These are phyloP conservation scores for Eupithecia pulchellata DNA, from an alignment of 2,888 invertebrate genomes.

Conservation along the genomic window DNA sequence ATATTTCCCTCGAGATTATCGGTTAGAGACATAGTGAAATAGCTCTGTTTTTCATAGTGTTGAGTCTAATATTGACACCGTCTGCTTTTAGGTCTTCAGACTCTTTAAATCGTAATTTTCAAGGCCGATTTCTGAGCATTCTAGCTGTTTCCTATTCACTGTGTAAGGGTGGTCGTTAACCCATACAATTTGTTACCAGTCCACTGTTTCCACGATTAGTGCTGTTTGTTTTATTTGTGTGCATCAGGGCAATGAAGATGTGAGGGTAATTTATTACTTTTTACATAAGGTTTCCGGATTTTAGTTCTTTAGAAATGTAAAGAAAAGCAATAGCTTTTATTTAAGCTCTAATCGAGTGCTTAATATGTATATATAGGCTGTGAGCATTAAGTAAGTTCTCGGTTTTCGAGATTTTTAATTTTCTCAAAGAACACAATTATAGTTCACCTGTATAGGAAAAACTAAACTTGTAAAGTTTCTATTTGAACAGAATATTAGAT, in stretches of 20 bases:
- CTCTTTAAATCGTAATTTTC: background rate
- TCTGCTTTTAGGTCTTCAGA: background rate
- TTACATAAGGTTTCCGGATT: constrained; percentile 3
- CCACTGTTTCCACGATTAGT: constrained; percentile 51
- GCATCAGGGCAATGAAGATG: constrained; percentile 51
- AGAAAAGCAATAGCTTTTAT: too few relatives aligned
- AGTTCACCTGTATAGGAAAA: too few relatives aligned
- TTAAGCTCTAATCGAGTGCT: too few relatives aligned
- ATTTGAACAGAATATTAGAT: too few relatives aligned
- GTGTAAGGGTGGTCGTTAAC: constrained; percentile 53
- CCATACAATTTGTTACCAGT: constrained; percentile 57
- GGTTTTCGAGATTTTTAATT: too few relatives aligned
- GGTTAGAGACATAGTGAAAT: background rate
- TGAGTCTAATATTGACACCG: background rate
- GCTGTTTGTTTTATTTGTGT: constrained; percentile 55
- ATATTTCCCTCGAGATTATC: background rate
- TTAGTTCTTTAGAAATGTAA: too few relatives aligned
- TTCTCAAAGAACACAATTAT: too few relatives aligned
- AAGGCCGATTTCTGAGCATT: background rate
- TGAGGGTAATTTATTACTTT: constrained; percentile 33
- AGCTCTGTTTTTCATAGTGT: background rate
- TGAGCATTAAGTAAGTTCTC: too few relatives aligned
- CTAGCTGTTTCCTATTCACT: constrained; percentile 15
- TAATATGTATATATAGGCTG: too few relatives aligned
- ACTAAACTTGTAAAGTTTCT: too few relatives aligned